Evolutionary conservation across 1,140 invertebrate species (phyloP).

Genomic region (Tetramorium alpestre): DNA sequence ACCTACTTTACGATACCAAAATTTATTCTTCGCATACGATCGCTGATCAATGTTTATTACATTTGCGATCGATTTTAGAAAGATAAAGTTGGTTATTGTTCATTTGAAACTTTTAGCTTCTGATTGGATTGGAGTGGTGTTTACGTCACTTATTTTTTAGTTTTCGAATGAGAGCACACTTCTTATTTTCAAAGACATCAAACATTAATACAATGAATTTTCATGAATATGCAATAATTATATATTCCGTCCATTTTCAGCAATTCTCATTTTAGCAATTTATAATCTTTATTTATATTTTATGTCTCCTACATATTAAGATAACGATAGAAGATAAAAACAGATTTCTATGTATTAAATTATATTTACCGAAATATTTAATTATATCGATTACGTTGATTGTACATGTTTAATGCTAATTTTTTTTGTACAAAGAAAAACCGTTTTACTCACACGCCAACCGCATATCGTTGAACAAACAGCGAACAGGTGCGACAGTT

Average conservation of each 20-base stretch:
- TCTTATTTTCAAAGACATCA: not conserved
- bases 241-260: not conserved
- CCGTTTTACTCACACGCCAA: not conserved
- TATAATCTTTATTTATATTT: not conserved
- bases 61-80: not conserved
- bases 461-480: not conserved
- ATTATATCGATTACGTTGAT: too few relatives aligned
- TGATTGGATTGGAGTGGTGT: not conserved
- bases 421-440: not conserved
- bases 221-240: not conserved
- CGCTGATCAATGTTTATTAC: slow-evolving; percentile 16
- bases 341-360: not conserved
- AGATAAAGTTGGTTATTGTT: not conserved
- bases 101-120: not conserved
- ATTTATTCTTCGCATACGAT: slow-evolving; percentile 24
- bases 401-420: not conserved
- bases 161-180: not conserved
- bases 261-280: not conserved
- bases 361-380: not conserved
- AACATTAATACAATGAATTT: not conserved
- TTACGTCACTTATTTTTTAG: not conserved
- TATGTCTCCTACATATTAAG: not conserved
- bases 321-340: not conserved
- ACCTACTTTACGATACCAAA: slow-evolving; percentile 23
- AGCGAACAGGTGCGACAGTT: not conserved